A percentile compares a stretch with the other conserved stretches of the same genome.
Conservation (phyloP, 23 tunicate species). For the Diplosoma virens region DNA sequence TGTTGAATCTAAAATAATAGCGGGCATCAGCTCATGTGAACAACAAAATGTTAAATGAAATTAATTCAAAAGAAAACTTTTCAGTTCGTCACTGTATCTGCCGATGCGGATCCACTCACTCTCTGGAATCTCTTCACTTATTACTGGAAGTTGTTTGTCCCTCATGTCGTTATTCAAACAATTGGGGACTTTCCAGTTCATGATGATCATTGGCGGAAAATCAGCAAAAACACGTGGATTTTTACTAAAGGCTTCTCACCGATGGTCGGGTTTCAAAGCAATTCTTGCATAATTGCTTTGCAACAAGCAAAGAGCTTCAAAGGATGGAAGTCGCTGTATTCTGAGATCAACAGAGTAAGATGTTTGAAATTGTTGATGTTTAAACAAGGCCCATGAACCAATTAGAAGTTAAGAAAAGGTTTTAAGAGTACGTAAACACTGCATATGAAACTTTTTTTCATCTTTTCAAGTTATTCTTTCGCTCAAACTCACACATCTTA, state of each 20-base stretch:
- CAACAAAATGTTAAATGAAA: background rate
- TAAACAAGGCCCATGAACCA: too few species aligned
- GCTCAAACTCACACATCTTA: too few species aligned
- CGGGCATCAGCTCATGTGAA: background rate
- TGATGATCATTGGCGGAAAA: constrained; percentile 3
- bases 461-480: too few species aligned
- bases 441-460: too few species aligned
- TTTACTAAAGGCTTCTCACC: constrained; percentile 36
- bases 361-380: background rate
- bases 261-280: background rate
- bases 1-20: too few species aligned
- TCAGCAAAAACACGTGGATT: constrained; percentile 25
- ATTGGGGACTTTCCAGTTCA: constrained; percentile 1
- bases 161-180: constrained; percentile 2
- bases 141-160: constrained; percentile 26
- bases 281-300: constrained; percentile 11
- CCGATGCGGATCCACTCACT: background rate
- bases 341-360: background rate
- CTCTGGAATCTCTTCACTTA: constrained; percentile 21
- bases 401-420: too few species aligned
- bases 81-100: constrained; percentile 29
- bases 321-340: background rate
- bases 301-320: background rate
- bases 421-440: too few species aligned
- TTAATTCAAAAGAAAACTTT: constrained; percentile 1